Evolutionary conservation across 2,888 invertebrate species (phyloP), one percentile per base, ranked within the genome.

Genomic region (Melanostoma mellinum): DNA sequence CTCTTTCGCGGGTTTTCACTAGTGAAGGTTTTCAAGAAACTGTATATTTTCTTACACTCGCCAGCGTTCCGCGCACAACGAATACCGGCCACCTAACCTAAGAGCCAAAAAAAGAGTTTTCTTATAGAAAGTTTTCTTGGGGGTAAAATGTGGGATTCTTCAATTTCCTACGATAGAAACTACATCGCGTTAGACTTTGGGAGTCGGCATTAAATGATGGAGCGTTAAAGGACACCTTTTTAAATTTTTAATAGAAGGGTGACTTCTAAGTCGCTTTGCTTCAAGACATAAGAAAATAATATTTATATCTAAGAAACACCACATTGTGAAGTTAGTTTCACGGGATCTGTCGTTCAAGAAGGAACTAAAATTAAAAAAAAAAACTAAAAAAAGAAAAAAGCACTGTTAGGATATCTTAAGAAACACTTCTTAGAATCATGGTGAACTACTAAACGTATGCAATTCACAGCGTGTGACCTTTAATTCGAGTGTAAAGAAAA

Each of bases 231-330:
- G 56, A 63, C 68, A 73, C 55, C 63, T 82, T 82, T 68, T 73
- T 81, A 50, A 36, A 52, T 61, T 72, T 61, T 35, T 33, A n/a
- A 5, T 46, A 63, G 44, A 71, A 46, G 80, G 75, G 69, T 69
- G 79, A 84, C 58, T 74, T 78, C 36, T 84, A 71, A 53, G 58
- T 58, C 71, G 65, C 67, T 73, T 67, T 61, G 63, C 42, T 77
- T 73, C n/a, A 30, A 82, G 65, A 65, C 79, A 67, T 55, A 78
- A 84, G 88, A 89, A 86, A 87, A 87, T 86, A 88, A 89, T 90
- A 90, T 90, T 90, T 90, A 90, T 90, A 89, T 89, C 89, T 90
- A 88, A 86, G 89, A 86, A 87, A 86, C 85, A 86, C 87, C 86
- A 86, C 86, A 87, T 87, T 76, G 63, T 86, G 86, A 89, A 89